These are phyloP conservation scores for Brachionichthys hirsutus DNA, from an alignment of 2,113 vertebrate genomes.

Conservation along the genomic window DNA sequence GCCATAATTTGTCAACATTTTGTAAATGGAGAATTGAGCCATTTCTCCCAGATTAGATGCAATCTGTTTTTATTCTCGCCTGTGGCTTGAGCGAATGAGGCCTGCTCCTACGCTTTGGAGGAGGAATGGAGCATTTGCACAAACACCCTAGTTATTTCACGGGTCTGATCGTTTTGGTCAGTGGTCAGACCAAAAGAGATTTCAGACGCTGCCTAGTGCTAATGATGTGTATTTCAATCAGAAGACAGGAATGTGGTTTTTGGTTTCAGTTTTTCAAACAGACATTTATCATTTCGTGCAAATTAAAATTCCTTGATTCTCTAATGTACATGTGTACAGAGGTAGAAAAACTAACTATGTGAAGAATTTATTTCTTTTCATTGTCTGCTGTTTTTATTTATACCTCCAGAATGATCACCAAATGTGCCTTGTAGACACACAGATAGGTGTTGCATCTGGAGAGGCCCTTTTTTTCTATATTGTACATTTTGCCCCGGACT, in stretches of 20 bases:
- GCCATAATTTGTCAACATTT: conserved; percentile 6
- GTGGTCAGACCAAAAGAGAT: conserved; percentile 16
- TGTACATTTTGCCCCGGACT: conserved; percentile 40
- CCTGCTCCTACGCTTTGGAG: background rate
- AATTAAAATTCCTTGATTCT: conserved; percentile 40
- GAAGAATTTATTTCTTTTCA: conserved; percentile 37
- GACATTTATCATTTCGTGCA: conserved; percentile 52
- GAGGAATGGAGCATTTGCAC: conserved; percentile 19
- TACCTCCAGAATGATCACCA: conserved; percentile 72
- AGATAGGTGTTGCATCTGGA: conserved; percentile 68
- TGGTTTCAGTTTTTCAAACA: conserved; percentile 22
- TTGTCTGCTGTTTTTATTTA: conserved; percentile 70
- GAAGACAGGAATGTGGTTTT: conserved; percentile 62
- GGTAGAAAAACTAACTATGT: conserved; percentile 58
- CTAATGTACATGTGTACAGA: conserved; percentile 66
- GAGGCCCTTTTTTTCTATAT: conserved; percentile 52
- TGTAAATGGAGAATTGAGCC: background rate
- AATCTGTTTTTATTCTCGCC: background rate
- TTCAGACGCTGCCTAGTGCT: conserved; percentile 30
- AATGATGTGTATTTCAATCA: conserved; percentile 42
- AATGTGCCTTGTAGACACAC: conserved; percentile 78
- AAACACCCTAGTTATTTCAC: conserved; percentile 30
- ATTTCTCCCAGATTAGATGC: background rate
- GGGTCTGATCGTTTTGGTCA: background rate
- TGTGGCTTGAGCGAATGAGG: conserved; percentile 2